Conservation (phyloP, 1,140 invertebrate genomes). For the Pseudomyrmex concolor region DNA sequence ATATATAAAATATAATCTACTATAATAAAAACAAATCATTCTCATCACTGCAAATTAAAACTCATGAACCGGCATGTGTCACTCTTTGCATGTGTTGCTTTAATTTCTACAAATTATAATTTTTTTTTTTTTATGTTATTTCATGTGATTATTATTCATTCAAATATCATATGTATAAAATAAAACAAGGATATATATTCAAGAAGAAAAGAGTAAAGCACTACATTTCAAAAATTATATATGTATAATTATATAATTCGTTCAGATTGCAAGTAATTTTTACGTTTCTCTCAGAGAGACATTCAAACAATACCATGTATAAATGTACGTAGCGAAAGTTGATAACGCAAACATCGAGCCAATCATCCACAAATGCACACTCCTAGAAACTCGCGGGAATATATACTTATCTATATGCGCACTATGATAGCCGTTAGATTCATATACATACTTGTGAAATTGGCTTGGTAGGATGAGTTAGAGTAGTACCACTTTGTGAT, state of each 20-base stretch:
- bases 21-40: constrained; percentile 51
- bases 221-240: no score
- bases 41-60: constrained; percentile 67
- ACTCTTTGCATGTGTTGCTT: no score
- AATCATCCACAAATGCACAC: constrained; percentile 26
- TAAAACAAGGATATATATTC: no score
- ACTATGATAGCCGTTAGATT: constrained; percentile 52
- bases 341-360: constrained; percentile 25
- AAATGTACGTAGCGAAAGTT: constrained; percentile 47
- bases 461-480: constrained; percentile 52
- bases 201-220: no score
- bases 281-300: neutral
- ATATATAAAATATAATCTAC: constrained; percentile 40
- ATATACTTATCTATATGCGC: constrained; percentile 43
- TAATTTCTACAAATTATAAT: constrained; percentile 46
- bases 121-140: neutral
- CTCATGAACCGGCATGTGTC: constrained; percentile 63
- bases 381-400: constrained; percentile 27
- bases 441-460: constrained; percentile 50
- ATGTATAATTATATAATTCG: no score
- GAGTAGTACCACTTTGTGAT: constrained; percentile 53
- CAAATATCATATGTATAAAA: no score
- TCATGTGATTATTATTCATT: no score
- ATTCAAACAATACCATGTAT: constrained; percentile 25
- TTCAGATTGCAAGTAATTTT: neutral